phyloP scores from a whole-genome alignment of 1,140 invertebrate genomes.

The Acarapis woodi region DNA sequence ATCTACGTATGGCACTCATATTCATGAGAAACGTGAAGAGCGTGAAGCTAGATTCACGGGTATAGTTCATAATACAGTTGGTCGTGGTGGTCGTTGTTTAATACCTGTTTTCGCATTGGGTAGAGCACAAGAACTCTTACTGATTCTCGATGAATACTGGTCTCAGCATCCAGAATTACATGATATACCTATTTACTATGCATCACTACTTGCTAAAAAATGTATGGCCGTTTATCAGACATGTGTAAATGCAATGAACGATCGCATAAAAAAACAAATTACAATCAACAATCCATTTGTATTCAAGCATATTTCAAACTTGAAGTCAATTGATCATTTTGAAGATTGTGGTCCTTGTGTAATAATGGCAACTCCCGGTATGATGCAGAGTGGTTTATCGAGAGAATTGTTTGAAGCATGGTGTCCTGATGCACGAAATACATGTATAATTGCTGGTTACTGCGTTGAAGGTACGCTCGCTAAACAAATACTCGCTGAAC shows the following conservation, averaged over 20 bases:
- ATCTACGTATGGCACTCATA: conserved; percentile 95
- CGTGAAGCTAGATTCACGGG: conserved; percentile 75
- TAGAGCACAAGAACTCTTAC: conserved; percentile 73
- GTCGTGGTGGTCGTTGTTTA: conserved; percentile 73
- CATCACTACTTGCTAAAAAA: conserved; percentile 91
- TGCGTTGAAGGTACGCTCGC: conserved; percentile 96
- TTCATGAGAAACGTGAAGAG: conserved; percentile 92
- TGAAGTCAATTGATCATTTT: conserved; percentile 97
- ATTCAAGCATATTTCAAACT: conserved; percentile 91
- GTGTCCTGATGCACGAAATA: conserved; percentile 93
- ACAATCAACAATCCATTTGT: conserved; percentile 96
- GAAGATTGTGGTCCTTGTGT: conserved; percentile 97
- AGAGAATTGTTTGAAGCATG: conserved; percentile 92
- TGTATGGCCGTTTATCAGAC: conserved; percentile 99
- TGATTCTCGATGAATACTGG: conserved; percentile 98
- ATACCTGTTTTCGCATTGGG: conserved; percentile 97
- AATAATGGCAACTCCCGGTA: conserved; percentile 94
- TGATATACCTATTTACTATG: conserved; percentile 98
- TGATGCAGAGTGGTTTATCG: conserved; percentile 97
- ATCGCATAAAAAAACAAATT: conserved; percentile 77
- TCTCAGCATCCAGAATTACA: conserved; percentile 86
- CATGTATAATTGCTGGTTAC: conserved; percentile 93
- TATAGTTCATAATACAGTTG: conserved; percentile 80
- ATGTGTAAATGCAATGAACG: conserved; percentile 98
- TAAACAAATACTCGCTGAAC: conserved; percentile 86